Conservation (phyloP, 2,797 vertebrate genomes). For the Malurus splendens region DNA sequence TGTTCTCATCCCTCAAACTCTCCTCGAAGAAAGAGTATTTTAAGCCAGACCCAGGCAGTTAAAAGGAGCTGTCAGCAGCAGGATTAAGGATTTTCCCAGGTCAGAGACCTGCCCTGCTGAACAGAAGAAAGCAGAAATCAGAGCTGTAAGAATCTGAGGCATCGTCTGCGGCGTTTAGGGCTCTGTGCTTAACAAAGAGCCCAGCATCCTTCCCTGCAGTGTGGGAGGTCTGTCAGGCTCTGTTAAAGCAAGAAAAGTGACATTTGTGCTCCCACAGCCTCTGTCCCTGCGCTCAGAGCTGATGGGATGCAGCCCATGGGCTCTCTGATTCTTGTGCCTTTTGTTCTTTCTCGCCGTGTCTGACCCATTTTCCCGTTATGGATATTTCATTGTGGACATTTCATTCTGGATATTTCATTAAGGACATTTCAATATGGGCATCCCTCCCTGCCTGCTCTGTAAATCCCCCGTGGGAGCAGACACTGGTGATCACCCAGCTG, state of each 20-base stretch:
- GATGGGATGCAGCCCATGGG: not conserved
- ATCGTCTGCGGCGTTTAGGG: not conserved
- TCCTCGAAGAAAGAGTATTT: slow-evolving; percentile 20
- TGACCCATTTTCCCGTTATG: not conserved
- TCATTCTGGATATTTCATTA: too few species aligned
- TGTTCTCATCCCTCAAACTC: not conserved
- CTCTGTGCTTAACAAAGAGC: not conserved
- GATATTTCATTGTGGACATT: not conserved
- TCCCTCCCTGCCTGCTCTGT: too few species aligned
- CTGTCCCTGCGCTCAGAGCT: not conserved
- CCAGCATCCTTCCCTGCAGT: not conserved
- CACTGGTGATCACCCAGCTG: not conserved
- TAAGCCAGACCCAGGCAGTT: slow-evolving; percentile 25
- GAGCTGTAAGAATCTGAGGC: not conserved
- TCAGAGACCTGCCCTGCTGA: slow-evolving; percentile 38
- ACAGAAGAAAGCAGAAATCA: slow-evolving; percentile 23
- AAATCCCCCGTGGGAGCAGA: not conserved
- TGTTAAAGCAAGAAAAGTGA: not conserved
- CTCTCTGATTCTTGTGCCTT: not conserved
- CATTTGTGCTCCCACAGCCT: not conserved
- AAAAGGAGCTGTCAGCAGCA: slow-evolving; percentile 29
- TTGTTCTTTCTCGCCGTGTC: not conserved
- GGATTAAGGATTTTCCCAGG: slow-evolving; percentile 53
- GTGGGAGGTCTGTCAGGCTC: not conserved
- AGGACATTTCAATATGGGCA: too few species aligned